These are phyloP conservation scores for Corvus hawaiiensis DNA, from an alignment of 2,113 vertebrate species.

Conservation along the genomic window DNA sequence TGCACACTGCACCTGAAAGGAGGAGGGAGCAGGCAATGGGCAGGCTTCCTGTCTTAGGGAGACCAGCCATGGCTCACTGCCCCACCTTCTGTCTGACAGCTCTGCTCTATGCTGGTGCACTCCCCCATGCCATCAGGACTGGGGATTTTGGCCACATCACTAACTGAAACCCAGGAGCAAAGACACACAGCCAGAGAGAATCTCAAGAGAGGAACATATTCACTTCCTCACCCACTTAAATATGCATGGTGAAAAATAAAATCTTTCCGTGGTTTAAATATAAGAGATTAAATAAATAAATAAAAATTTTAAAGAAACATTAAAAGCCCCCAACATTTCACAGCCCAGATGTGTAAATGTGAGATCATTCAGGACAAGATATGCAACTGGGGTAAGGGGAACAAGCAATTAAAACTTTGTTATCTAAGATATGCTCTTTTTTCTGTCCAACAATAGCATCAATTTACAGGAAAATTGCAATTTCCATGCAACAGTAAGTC, in stretches of 20 bases:
- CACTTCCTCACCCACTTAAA: neutral
- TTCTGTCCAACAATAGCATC: neutral
- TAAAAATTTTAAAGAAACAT: neutral
- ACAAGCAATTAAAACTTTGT: neutral
- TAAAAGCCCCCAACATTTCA: neutral
- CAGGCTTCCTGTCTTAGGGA: neutral
- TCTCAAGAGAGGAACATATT: neutral
- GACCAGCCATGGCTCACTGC: neutral
- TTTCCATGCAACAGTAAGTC: neutral
- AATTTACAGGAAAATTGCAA: neutral
- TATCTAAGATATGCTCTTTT: neutral
- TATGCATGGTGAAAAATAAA: neutral
- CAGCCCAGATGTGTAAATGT: neutral
- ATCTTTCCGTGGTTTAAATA: neutral
- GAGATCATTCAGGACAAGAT: neutral
- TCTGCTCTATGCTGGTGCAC: neutral
- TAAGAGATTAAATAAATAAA: neutral
- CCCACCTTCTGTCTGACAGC: slow-evolving; percentile 17
- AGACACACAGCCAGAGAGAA: neutral
- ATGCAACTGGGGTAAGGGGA: neutral
- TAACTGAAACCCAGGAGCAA: slow-evolving; percentile 37
- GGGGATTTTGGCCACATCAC: slow-evolving; percentile 41
- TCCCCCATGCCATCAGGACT: slow-evolving; percentile 45
- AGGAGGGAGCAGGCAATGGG: neutral
- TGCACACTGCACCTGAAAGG: slow-evolving; percentile 80